phyloP scores from a whole-genome alignment of 2,113 vertebrate species.

The Vulpes vulpes region DNA sequence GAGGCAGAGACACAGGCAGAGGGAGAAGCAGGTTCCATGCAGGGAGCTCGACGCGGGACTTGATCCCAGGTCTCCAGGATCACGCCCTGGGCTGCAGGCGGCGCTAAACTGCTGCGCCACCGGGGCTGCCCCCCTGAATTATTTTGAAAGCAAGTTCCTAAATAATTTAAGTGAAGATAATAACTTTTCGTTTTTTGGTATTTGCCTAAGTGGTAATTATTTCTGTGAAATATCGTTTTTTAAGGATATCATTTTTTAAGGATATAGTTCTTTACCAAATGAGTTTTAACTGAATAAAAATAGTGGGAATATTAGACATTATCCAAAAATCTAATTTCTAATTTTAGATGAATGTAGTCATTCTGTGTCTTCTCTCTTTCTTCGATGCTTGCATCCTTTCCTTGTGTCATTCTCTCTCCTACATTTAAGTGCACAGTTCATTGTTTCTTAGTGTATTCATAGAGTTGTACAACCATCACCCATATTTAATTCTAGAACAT shows the following conservation, averaged over 20 bases:
- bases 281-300: conserved; percentile 21
- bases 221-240: neutral
- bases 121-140: neutral
- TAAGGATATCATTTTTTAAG: neutral
- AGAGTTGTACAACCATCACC: neutral
- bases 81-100: no score
- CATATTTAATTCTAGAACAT: neutral
- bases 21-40: no score
- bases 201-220: neutral
- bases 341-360: neutral
- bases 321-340: neutral
- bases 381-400: neutral
- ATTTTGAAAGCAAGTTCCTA: neutral
- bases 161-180: neutral
- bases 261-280: neutral
- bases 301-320: neutral
- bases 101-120: no score
- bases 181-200: neutral
- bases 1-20: no score
- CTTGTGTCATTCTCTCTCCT: neutral
- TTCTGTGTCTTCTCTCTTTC: neutral
- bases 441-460: neutral
- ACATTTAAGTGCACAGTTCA: neutral
- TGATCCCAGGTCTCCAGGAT: no score
- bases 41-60: no score